These are phyloP conservation scores for Pipa parva DNA, from an alignment of 2,113 vertebrate genomes.

Conservation along the genomic window DNA sequence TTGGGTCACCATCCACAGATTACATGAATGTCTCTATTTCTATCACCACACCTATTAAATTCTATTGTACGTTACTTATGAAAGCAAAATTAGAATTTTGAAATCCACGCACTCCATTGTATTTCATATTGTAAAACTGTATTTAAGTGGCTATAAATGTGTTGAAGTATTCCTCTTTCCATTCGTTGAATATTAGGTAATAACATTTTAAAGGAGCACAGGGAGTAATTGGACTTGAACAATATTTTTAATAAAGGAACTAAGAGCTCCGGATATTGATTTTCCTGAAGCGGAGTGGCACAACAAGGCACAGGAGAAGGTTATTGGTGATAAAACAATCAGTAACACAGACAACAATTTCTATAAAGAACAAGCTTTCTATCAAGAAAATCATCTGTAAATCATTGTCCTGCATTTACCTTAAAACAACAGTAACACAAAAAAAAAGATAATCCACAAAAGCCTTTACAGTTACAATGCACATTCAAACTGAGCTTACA, in stretches of 20 bases:
- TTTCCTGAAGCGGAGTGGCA: constrained; percentile 6
- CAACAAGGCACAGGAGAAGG: constrained; percentile 21
- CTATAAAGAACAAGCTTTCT: constrained; percentile 3
- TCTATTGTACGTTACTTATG: too few relatives aligned
- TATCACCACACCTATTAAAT: too few relatives aligned
- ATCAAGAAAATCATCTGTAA: neutral
- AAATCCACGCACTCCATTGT: too few relatives aligned
- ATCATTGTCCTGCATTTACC: constrained; percentile 1
- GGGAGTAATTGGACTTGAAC: constrained; percentile 29
- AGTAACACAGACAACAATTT: constrained; percentile 7
- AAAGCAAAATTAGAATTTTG: too few relatives aligned
- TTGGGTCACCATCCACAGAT: too few relatives aligned
- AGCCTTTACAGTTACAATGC: too few relatives aligned
- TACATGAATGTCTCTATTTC: too few relatives aligned
- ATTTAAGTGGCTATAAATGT: neutral
- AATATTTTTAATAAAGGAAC: constrained; percentile 31
- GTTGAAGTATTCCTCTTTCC: neutral
- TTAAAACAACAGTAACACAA: neutral
- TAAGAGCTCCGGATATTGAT: constrained; percentile 18
- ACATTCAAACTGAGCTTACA: too few relatives aligned
- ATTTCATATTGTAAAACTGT: too few relatives aligned
- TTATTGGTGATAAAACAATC: constrained; percentile 16
- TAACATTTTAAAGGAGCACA: constrained; percentile 25
- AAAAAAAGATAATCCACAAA: constrained; percentile 1
- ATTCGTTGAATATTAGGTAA: constrained; percentile 6